Percentiles rank a stretch among this genome's conserved stretches.
Evolutionary conservation across 2,888 invertebrate species (phyloP).

Genomic region (Atethmia centrago): DNA sequence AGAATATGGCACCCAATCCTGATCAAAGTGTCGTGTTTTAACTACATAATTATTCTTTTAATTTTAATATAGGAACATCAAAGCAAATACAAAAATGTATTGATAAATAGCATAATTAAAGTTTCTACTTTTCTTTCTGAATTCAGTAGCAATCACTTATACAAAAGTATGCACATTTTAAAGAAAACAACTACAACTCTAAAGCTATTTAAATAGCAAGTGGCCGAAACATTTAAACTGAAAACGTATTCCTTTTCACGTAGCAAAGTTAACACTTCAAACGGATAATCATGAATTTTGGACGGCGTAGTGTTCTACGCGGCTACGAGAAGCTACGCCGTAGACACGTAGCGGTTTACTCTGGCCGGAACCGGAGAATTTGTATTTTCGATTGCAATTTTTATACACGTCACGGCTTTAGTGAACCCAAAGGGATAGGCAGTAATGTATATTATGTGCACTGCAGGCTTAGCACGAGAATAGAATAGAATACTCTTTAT

Average conservation of each 20-base stretch:
- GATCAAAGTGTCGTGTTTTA: not conserved
- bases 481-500: too few species aligned
- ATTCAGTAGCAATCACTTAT: conserved; percentile 2
- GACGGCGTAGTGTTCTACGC: conserved; percentile 67
- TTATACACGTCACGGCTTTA: conserved; percentile 8
- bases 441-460: not conserved
- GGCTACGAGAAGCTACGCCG: conserved; percentile 69
- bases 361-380: conserved; percentile 8
- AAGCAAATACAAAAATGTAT: not conserved
- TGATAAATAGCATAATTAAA: too few species aligned
- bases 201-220: conserved; percentile 55
- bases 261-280: conserved; percentile 75
- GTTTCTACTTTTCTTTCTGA: not conserved
- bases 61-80: not conserved
- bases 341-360: conserved; percentile 56
- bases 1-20: not conserved
- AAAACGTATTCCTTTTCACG: conserved; percentile 77
- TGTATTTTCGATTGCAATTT: conserved; percentile 35
- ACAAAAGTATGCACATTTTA: conserved; percentile 9
- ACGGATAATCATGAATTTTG: conserved; percentile 83
- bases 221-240: conserved; percentile 68
- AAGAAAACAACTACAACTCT: conserved; percentile 25
- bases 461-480: too few species aligned
- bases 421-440: conserved; percentile 1
- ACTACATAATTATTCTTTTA: not conserved